Evolutionary conservation across 2,888 invertebrate genomes (phyloP), one percentile per base, ranked within the genome.

Genomic region (Drosophila borborema): DNA sequence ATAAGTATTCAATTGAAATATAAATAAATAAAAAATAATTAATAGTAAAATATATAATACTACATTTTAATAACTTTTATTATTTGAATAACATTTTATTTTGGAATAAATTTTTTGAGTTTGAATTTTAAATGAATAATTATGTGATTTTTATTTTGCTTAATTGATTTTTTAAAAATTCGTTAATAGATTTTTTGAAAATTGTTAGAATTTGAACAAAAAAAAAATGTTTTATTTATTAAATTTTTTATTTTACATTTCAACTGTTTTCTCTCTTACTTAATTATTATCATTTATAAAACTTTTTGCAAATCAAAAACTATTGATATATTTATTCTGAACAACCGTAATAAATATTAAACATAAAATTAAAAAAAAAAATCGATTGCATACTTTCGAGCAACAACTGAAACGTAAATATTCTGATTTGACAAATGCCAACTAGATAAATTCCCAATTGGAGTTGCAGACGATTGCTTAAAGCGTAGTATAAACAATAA

Each of bases 301-400:
- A 0, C 1, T 1, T 41, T n/a, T n/a, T 23, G 23, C 4, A 23
- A 23, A 23, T 23, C 23, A 23, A 40, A 18, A 9, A 3, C 28
- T 2, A 8, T 48, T 46, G 1, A 20, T 45, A 12, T 16, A 8
- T 49, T n/a, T 34, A 34, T 49, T 34, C n/a, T 34, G 1, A 28
- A 4, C 16, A n/a, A 8, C 8, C 3, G 8, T 8, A n/a, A 9
- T 2, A 28, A n/a, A 31, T 18, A 18, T 34, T 18, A 5, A 34
- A 34, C 31, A 9, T 2, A 5, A 6, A 34, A 5, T 23, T 23
- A 2, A 23, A 23, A 4, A 0, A 4, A 0, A 53, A 38, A 38
- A 38, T n/a, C 14, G 16, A 16, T 54, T 28, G 54, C 40, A 40
- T 54, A 54, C 38, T 40, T 40, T 54, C n/a, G 23, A 9, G 38